phyloP scores from a whole-genome alignment of 1,140 invertebrate species.

The Neuroterus valhalla region DNA sequence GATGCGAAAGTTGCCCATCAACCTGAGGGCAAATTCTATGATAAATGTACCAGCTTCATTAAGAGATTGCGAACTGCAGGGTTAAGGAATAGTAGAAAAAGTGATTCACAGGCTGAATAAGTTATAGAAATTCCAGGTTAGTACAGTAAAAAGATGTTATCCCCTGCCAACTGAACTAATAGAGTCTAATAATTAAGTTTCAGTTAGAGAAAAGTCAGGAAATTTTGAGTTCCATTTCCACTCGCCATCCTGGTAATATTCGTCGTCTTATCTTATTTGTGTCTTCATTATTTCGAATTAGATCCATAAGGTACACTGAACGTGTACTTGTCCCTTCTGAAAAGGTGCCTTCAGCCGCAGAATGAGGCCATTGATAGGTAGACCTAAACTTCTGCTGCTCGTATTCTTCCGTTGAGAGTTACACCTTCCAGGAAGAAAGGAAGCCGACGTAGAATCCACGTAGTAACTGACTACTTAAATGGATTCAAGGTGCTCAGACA shows the following conservation, averaged over 20 bases:
- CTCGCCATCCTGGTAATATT: too few species aligned
- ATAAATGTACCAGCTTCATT: too few species aligned
- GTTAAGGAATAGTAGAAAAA: too few species aligned
- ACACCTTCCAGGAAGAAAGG: neutral
- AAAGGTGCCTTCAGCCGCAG: neutral
- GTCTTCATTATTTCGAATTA: too few species aligned
- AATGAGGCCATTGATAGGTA: neutral
- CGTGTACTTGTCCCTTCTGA: neutral
- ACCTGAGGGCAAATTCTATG: too few species aligned
- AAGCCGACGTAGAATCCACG: neutral
- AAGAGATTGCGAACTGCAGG: too few species aligned
- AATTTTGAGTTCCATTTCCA: too few species aligned
- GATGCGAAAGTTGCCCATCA: too few species aligned
- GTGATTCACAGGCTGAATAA: too few species aligned
- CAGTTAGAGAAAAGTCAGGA: too few species aligned
- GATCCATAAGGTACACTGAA: neutral
- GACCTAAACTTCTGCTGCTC: neutral
- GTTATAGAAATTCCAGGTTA: neutral
- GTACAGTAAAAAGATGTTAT: neutral
- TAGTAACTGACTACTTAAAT: neutral
- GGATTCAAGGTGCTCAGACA: neutral
- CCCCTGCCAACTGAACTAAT: neutral
- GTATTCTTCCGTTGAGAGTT: neutral
- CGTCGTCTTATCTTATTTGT: too few species aligned
- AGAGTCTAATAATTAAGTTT: too few species aligned